Evolutionary conservation across 2,888 invertebrate genomes (phyloP), one percentile per base, ranked within the genome.

Genomic region (Megamerina dolium): DNA sequence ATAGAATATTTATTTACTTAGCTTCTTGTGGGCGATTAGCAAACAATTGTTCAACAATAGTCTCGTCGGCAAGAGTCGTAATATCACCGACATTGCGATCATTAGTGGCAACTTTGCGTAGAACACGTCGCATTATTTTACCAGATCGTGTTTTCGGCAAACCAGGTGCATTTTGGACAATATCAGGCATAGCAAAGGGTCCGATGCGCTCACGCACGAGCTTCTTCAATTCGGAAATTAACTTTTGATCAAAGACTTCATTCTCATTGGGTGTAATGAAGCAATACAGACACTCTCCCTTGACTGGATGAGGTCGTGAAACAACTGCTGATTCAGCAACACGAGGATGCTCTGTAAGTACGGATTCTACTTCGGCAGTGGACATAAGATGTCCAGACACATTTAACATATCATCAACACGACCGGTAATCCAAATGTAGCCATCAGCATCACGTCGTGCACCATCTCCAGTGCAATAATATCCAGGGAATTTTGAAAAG

Each of bases 381-480:
- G 94, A 94, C 82, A 99, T 87, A 41, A 99, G 76, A 73, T 99
- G 97, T 0, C 97, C 99, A 3, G 94, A 95, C 8, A 99, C 96
- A 72, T 99, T 99, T 54, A 99, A 75, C 92, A 99, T 95, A 70
- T 99, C 99, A 68, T 99, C 97, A 29, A 96, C 89, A 45, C 96
- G 83, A 0, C 96, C 96, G 0, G 95, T 96, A 46, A 97, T 86
- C 94, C 94, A 95, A 43, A 93, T 74, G 69, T 93, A 94, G 1
- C 96, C 96, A 67, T 99, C 96, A 17, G 84, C 79, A 69, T 99
- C 97, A 45, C 93, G 77, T 54, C 80, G 79, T 0, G 92, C 94
- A 92, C 95, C 97, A 73, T 99, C 99, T 36, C 97, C 97, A 38
- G 97, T 96, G 72, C 91, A 93, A 70, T 97, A 99, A 74, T 84